Evolutionary conservation across 2,113 vertebrate genomes (phyloP).

Genomic region (Oryzias curvinotus): DNA sequence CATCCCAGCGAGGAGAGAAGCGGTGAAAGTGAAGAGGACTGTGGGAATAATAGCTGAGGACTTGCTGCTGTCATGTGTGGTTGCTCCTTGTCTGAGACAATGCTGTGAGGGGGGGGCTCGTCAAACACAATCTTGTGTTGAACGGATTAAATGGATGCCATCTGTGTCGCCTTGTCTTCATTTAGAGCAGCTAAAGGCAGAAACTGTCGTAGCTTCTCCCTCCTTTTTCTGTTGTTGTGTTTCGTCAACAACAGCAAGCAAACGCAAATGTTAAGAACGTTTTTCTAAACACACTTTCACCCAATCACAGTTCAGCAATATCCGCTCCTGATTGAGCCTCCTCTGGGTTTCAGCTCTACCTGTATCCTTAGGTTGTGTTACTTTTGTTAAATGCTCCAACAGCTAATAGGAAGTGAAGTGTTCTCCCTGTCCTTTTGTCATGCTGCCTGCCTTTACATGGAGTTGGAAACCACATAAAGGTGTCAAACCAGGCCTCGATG

Average conservation of each 20-base stretch:
- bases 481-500: constrained; percentile 33
- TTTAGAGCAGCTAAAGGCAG: constrained; percentile 43
- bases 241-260: constrained; percentile 70
- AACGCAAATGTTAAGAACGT: constrained; percentile 49
- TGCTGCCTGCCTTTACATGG: constrained; percentile 36
- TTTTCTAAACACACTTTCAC: constrained; percentile 30
- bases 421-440: constrained; percentile 66
- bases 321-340: background rate
- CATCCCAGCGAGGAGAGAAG: constrained; percentile 59
- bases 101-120: constrained; percentile 56
- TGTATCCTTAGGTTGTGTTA: constrained; percentile 68
- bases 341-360: constrained; percentile 55
- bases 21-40: constrained; percentile 58
- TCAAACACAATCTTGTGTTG: constrained; percentile 31
- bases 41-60: constrained; percentile 55
- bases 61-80: constrained; percentile 47
- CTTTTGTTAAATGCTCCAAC: constrained; percentile 62
- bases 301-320: constrained; percentile 26
- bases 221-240: constrained; percentile 22
- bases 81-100: constrained; percentile 43
- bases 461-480: constrained; percentile 36
- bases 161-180: constrained; percentile 51
- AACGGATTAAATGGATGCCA: constrained; percentile 50
- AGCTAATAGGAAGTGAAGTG: constrained; percentile 50
- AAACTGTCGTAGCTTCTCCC: constrained; percentile 18